phyloP scores from a whole-genome alignment of 2,888 invertebrate species.

The Acleris laterana region DNA sequence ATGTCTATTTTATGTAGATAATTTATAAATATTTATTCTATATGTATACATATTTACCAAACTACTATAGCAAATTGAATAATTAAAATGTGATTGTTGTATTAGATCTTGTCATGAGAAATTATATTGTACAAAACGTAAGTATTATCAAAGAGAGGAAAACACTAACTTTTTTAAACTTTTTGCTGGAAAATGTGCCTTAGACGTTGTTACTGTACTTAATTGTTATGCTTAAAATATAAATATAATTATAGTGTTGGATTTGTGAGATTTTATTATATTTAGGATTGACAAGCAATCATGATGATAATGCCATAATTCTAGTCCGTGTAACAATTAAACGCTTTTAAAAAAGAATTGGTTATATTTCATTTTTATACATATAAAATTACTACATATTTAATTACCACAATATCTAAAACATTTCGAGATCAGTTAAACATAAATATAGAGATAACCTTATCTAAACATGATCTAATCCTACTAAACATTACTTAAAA shows the following conservation, averaged over 20 bases:
- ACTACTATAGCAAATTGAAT: background rate
- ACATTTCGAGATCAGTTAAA: no score
- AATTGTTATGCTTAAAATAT: conserved; percentile 56
- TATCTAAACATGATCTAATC: no score
- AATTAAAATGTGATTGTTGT: background rate
- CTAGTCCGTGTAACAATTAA: conserved; percentile 78
- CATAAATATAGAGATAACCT: no score
- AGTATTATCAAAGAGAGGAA: background rate
- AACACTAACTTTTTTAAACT: background rate
- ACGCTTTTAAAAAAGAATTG: conserved; percentile 64
- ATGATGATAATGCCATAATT: conserved; percentile 65
- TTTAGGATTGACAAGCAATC: conserved; percentile 52
- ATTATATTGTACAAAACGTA: background rate
- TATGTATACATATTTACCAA: conserved; percentile 9
- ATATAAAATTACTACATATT: conserved; percentile 11
- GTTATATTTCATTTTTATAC: conserved; percentile 41
- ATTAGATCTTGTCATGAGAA: conserved; percentile 3
- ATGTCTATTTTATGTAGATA: conserved; percentile 10
- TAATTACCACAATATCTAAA: no score
- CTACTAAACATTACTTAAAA: no score
- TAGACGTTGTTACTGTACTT: conserved; percentile 64
- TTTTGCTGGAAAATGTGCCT: conserved; percentile 54
- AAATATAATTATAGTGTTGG: conserved; percentile 56
- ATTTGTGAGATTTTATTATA: conserved; percentile 62
- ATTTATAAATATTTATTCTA: conserved; percentile 10